A percentile compares a stretch with the other conserved stretches of the same genome.
These are phyloP conservation scores for Ammodytes marinus DNA, from an alignment of 2,113 vertebrate genomes.

Conservation along the genomic window DNA sequence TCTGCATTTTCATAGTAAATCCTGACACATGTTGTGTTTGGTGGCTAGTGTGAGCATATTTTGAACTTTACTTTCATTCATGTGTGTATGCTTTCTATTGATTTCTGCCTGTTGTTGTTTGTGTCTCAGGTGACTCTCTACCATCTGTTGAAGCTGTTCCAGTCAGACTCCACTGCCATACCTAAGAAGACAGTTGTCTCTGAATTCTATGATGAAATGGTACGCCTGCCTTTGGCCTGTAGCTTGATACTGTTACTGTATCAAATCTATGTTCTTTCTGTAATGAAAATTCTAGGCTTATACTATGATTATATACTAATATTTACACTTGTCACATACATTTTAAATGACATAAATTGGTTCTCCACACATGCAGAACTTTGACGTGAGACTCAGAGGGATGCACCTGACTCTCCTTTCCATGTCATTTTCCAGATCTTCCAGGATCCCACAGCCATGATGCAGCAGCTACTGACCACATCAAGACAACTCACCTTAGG, in stretches of 20 bases:
- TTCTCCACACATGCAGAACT: neutral
- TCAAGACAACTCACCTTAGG: slow-evolving; percentile 96
- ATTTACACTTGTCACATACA: neutral
- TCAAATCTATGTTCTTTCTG: neutral
- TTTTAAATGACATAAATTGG: neutral
- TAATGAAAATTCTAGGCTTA: too few species aligned
- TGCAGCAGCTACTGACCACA: slow-evolving; percentile 97
- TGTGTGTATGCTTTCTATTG: neutral
- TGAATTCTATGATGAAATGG: slow-evolving; percentile 99
- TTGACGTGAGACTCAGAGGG: neutral
- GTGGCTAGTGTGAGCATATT: neutral
- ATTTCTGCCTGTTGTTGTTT: neutral
- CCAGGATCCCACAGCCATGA: slow-evolving; percentile 99
- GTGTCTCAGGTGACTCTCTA: slow-evolving; percentile 93
- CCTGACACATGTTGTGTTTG: neutral
- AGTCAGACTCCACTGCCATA: slow-evolving; percentile 98
- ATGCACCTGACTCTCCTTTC: neutral
- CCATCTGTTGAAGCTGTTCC: slow-evolving; percentile 97
- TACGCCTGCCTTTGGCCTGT: slow-evolving; percentile 63
- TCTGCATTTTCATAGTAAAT: neutral
- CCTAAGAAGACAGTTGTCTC: slow-evolving; percentile 98
- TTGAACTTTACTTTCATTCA: neutral
- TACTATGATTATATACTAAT: neutral
- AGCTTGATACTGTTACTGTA: neutral
- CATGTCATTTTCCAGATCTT: slow-evolving; percentile 88